These are phyloP conservation scores for Trileptium ribeirensis DNA, from an alignment of 2,888 invertebrate genomes.

Conservation along the genomic window DNA sequence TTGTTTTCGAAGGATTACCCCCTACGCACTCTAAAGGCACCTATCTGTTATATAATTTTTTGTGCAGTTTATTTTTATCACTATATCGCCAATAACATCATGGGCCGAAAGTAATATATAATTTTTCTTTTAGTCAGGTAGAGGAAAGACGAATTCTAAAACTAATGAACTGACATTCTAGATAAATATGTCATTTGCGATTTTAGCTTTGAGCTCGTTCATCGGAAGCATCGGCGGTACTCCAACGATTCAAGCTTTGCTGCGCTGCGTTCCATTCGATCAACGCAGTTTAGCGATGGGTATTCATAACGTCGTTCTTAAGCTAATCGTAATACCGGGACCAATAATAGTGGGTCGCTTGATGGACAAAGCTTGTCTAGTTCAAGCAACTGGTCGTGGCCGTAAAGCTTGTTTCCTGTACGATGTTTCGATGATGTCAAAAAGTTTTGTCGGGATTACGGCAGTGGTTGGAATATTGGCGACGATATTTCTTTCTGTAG, in stretches of 20 bases:
- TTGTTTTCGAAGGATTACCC: too few species aligned
- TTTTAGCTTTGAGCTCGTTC: not conserved
- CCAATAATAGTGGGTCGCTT: not conserved
- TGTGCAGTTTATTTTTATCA: too few species aligned
- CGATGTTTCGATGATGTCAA: not conserved
- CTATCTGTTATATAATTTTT: too few species aligned
- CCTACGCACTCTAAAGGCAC: too few species aligned
- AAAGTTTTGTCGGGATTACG: not conserved
- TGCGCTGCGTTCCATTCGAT: not conserved
- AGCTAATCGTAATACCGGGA: not conserved
- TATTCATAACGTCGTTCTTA: not conserved
- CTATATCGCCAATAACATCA: too few species aligned
- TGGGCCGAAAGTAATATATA: too few species aligned
- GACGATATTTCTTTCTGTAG: not conserved
- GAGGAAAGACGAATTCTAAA: too few species aligned
- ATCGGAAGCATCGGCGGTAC: not conserved
- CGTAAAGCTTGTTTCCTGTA: not conserved
- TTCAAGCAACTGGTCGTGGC: not conserved
- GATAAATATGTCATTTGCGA: too few species aligned
- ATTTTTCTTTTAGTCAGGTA: too few species aligned
- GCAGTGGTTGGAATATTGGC: not conserved
- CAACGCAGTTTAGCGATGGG: not conserved
- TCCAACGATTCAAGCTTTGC: not conserved
- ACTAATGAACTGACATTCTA: too few species aligned
- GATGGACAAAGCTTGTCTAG: not conserved